A percentile compares a stretch with the other conserved stretches of the same genome.
Evolutionary conservation across 2,113 vertebrate species (phyloP).

Genomic region (Stegastes partitus): DNA sequence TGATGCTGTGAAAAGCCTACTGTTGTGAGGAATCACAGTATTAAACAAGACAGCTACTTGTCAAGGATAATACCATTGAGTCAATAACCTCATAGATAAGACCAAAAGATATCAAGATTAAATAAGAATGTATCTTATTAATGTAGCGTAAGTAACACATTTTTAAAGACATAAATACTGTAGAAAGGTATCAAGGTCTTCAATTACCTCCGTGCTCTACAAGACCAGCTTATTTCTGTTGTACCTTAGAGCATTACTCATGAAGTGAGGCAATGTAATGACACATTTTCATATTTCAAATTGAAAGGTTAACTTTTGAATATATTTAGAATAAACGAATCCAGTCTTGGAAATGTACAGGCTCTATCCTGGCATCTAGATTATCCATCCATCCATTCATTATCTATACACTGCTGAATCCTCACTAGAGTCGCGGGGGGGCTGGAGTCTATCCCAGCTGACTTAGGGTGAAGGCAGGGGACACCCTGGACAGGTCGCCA

Average conservation of each 20-base stretch:
- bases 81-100: not conserved
- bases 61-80: too few species aligned
- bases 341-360: not conserved
- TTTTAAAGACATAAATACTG: not conserved
- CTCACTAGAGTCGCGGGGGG: too few species aligned
- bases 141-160: not conserved
- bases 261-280: not conserved
- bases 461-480: too few species aligned
- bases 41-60: too few species aligned
- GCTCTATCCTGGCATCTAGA: not conserved
- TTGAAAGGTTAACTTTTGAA: not conserved
- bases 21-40: too few species aligned
- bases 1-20: too few species aligned
- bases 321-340: slow-evolving; percentile 6
- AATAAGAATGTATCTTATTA: slow-evolving; percentile 1
- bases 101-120: not conserved
- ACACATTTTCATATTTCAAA: not conserved
- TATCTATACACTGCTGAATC: too few species aligned
- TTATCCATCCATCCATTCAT: too few species aligned
- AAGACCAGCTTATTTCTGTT: not conserved
- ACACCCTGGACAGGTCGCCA: too few species aligned
- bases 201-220: not conserved
- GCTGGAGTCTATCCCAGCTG: too few species aligned
- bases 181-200: not conserved
- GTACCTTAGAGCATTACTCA: not conserved